These are phyloP conservation scores for Toxotes lorentzi DNA, from an alignment of 2,797 vertebrate species.

Conservation along the genomic window DNA sequence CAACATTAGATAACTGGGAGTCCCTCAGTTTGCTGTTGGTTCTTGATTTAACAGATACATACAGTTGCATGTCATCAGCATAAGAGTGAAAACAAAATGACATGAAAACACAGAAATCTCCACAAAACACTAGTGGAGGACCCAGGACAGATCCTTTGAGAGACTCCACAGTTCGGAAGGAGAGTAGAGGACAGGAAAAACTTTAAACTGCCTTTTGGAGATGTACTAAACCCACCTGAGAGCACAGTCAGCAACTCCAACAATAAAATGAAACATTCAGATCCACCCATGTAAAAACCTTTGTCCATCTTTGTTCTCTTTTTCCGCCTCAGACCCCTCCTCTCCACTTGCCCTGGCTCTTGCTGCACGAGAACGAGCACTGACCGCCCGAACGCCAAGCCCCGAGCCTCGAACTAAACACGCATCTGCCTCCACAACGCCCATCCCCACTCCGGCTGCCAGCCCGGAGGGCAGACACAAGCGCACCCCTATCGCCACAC, in stretches of 20 bases:
- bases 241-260: background rate
- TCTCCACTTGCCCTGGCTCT: slow-evolving; percentile 97
- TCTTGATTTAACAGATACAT: too few species aligned
- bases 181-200: too few species aligned
- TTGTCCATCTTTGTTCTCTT: background rate
- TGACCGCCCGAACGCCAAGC: slow-evolving; percentile 87
- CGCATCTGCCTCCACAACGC: slow-evolving; percentile 75
- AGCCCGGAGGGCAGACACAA: slow-evolving; percentile 88
- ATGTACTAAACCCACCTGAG: background rate
- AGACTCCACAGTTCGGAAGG: background rate
- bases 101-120: too few species aligned
- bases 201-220: too few species aligned
- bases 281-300: background rate
- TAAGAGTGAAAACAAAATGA: too few species aligned
- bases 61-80: too few species aligned
- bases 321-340: slow-evolving; percentile 87
- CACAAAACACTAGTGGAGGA: background rate
- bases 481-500: slow-evolving; percentile 77
- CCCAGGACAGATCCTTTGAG: background rate
- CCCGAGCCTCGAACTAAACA: slow-evolving; percentile 79
- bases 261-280: too few species aligned
- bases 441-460: slow-evolving; percentile 82
- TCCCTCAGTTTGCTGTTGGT: too few species aligned
- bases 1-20: background rate
- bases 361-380: slow-evolving; percentile 95